Conservation (phyloP, 2,888 invertebrate genomes). For the Zaprionus obscuricornis region DNA sequence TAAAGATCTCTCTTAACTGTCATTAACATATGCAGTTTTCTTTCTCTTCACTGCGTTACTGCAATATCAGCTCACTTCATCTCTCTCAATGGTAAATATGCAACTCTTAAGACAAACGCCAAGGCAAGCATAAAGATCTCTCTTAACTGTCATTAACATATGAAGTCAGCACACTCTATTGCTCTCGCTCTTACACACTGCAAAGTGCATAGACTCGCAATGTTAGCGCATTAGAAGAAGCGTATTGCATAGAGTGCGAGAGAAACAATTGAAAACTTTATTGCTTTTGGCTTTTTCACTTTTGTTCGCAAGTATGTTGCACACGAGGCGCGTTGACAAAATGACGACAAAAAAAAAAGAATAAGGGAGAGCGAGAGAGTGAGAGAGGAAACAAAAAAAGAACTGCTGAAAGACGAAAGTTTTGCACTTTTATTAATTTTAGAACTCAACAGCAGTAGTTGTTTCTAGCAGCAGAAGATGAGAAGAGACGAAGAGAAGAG, state of each 20-base stretch:
- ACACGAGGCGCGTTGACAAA: slow-evolving; percentile 71
- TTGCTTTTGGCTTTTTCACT: slow-evolving; percentile 78
- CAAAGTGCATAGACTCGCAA: too few relatives aligned
- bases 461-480: neutral
- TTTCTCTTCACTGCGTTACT: too few relatives aligned
- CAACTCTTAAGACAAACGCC: too few relatives aligned
- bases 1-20: too few relatives aligned
- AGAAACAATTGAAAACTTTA: slow-evolving; percentile 75
- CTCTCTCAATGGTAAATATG: too few relatives aligned
- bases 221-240: slow-evolving; percentile 19
- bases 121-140: too few relatives aligned
- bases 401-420: slow-evolving; percentile 49
- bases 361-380: slow-evolving; percentile 3
- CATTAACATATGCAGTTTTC: too few relatives aligned
- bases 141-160: too few relatives aligned
- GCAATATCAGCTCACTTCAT: too few relatives aligned
- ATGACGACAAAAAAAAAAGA: slow-evolving; percentile 44
- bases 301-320: slow-evolving; percentile 77
- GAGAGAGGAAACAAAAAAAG: slow-evolving; percentile 11
- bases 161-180: too few relatives aligned
- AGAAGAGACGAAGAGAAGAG: neutral
- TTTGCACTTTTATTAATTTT: slow-evolving; percentile 73
- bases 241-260: slow-evolving; percentile 68
- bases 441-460: slow-evolving; percentile 45
- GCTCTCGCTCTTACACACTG: too few relatives aligned